phyloP scores from a whole-genome alignment of 2,888 invertebrate species.

The Auanema sp. region DNA sequence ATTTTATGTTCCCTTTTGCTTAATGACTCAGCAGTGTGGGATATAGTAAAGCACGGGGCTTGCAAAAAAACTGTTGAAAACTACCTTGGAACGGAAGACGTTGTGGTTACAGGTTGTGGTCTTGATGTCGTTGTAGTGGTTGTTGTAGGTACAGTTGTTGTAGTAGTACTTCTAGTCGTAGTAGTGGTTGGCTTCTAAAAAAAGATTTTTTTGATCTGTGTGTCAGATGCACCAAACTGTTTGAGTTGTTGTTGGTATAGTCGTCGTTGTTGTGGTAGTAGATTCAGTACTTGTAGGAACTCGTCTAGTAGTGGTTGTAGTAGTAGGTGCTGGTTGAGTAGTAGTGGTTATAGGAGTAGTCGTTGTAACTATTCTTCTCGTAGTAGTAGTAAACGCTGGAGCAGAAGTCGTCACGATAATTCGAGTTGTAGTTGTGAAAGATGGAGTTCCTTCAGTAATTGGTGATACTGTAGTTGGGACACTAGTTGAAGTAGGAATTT shows the following conservation, averaged over 20 bases:
- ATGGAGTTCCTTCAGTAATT: constrained; percentile 15
- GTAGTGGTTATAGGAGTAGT: not conserved
- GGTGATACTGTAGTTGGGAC: constrained; percentile 14
- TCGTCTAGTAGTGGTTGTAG: not conserved
- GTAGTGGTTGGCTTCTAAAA: not conserved
- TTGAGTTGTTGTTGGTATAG: not conserved
- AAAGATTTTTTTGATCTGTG: not conserved
- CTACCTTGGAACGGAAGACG: too few relatives aligned
- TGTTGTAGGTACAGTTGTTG: constrained; percentile 17
- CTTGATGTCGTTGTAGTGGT: not conserved
- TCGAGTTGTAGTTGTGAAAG: constrained; percentile 17
- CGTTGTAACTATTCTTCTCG: not conserved
- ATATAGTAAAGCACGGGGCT: too few relatives aligned
- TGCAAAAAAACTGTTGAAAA: too few relatives aligned
- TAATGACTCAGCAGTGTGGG: too few relatives aligned
- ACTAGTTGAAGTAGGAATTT: constrained; percentile 1
- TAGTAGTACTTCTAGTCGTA: not conserved
- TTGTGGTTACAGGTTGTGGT: not conserved
- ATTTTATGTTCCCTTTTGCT: too few relatives aligned
- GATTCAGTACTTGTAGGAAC: not conserved
- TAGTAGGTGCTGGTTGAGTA: not conserved
- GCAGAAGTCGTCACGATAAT: constrained; percentile 16
- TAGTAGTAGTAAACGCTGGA: constrained; percentile 15
- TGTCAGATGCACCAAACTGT: not conserved
- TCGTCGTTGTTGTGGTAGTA: not conserved